phyloP scores from a whole-genome alignment of 2,888 invertebrate genomes.

The Tenthredo notha region DNA sequence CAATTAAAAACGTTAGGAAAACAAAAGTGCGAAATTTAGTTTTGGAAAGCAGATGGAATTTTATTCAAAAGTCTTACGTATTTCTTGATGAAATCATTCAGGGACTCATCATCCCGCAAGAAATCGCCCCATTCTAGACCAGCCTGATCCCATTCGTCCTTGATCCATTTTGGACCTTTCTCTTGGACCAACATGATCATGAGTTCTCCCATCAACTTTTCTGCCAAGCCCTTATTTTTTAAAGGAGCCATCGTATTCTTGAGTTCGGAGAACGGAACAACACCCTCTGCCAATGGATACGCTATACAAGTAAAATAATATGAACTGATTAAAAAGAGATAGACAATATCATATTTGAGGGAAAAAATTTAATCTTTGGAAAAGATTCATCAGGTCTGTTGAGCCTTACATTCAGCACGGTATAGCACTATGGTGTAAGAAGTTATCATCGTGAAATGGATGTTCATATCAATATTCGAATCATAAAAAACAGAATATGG shows the following conservation, averaged over 20 bases:
- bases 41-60: neutral
- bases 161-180: slow-evolving; percentile 81
- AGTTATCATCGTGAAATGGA: slow-evolving; percentile 67
- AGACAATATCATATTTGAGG: slow-evolving; percentile 21
- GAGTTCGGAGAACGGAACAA: slow-evolving; percentile 71
- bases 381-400: slow-evolving; percentile 75
- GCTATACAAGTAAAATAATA: slow-evolving; percentile 71
- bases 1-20: neutral
- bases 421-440: slow-evolving; percentile 68
- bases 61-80: slow-evolving; percentile 70
- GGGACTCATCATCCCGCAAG: slow-evolving; percentile 77
- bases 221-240: slow-evolving; percentile 70
- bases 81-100: slow-evolving; percentile 79
- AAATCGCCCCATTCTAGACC: slow-evolving; percentile 80
- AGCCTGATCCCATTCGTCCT: slow-evolving; percentile 80
- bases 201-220: slow-evolving; percentile 81
- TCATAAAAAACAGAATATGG: slow-evolving; percentile 48
- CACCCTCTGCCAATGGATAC: slow-evolving; percentile 79
- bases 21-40: neutral
- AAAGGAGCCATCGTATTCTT: slow-evolving; percentile 65
- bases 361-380: neutral
- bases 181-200: slow-evolving; percentile 82
- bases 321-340: slow-evolving; percentile 34
- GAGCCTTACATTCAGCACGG: slow-evolving; percentile 75
- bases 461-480: slow-evolving; percentile 17